Evolutionary conservation across 2,888 invertebrate genomes (phyloP).

Genomic region (Auanema sp.): DNA sequence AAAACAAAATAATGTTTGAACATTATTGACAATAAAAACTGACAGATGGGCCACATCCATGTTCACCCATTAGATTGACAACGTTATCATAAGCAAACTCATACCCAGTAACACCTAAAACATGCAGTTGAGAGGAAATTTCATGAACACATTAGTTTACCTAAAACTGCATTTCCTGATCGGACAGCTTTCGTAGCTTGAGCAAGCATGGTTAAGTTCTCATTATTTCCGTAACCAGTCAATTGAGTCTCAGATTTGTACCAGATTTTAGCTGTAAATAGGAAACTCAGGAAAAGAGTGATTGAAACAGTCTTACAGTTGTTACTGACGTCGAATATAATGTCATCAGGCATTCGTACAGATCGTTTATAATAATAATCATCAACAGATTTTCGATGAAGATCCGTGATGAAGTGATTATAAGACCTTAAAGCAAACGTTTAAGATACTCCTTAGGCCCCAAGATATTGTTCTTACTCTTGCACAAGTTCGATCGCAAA

Average conservation of each 20-base stretch:
- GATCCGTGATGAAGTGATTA: conserved; percentile 60
- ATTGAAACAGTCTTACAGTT: conserved; percentile 36
- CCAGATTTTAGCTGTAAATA: conserved; percentile 56
- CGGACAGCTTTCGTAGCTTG: conserved; percentile 57
- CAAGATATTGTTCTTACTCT: conserved; percentile 3
- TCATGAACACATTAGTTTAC: conserved; percentile 16
- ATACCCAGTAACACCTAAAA: conserved; percentile 51
- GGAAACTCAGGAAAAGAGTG: neutral
- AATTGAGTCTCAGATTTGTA: conserved; percentile 40
- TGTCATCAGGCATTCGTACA: conserved; percentile 55
- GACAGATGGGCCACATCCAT: conserved; percentile 50
- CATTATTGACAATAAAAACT: conserved; percentile 2
- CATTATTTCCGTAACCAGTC: conserved; percentile 53
- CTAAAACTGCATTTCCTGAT: conserved; percentile 56
- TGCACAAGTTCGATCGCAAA: conserved; percentile 31
- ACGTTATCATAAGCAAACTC: conserved; percentile 61
- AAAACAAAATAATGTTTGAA: conserved; percentile 3
- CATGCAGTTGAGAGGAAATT: neutral
- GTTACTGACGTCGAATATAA: conserved; percentile 57
- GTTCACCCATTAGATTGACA: conserved; percentile 44
- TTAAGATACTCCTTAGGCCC: neutral
- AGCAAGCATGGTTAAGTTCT: conserved; percentile 57
- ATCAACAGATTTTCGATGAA: conserved; percentile 56
- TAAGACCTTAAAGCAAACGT: conserved; percentile 47
- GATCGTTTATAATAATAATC: conserved; percentile 61